Conservation (phyloP, 2,113 vertebrate species). For the Platanista minor region DNA sequence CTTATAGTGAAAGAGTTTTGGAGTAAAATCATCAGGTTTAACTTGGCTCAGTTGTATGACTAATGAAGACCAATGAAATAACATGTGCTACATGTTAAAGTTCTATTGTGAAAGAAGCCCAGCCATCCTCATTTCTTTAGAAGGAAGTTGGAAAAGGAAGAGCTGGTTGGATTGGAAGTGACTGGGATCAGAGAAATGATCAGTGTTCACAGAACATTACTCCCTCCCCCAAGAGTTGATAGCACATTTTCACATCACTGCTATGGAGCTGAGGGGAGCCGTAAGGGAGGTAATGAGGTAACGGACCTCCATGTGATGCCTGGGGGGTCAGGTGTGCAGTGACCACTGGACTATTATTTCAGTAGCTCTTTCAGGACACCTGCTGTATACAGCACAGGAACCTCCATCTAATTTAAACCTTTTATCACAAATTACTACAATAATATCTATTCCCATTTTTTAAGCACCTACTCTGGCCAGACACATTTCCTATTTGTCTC, state of each 20-base stretch:
- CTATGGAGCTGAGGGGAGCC: fast-evolving
- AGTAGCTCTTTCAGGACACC: background rate
- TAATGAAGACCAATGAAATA: background rate
- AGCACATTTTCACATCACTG: background rate
- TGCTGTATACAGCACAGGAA: background rate
- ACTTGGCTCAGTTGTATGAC: background rate
- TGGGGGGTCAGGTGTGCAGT: background rate
- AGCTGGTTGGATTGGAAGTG: background rate
- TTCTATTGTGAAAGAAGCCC: background rate
- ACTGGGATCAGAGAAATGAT: background rate
- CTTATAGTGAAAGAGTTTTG: background rate
- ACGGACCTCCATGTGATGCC: background rate
- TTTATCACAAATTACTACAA: background rate
- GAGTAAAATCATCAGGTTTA: background rate
- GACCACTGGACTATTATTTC: background rate
- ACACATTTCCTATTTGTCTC: background rate
- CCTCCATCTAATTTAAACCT: background rate
- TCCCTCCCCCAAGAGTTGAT: background rate
- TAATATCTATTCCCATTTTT: background rate
- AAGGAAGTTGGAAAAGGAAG: background rate
- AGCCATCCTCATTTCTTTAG: background rate
- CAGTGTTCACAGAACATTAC: background rate
- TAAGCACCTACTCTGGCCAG: background rate
- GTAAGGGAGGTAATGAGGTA: too few relatives aligned
- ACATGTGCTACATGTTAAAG: background rate